Evolutionary conservation across 2,888 invertebrate genomes (phyloP), one percentile per base, ranked within the genome.

Genomic region (Phragmatobia fuliginosa): DNA sequence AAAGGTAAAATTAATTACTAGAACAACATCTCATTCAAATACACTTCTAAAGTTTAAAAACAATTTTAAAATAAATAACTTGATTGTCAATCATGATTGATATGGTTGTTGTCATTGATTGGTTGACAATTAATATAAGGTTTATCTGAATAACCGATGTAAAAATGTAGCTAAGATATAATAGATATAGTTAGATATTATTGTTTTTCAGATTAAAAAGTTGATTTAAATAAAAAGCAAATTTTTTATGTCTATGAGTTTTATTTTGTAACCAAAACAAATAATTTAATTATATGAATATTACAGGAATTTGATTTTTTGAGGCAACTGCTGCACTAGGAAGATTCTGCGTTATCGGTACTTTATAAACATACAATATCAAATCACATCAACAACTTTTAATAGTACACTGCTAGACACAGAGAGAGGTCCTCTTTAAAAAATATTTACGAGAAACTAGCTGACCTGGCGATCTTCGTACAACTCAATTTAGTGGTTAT

Each of bases 151-250:
- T 66, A 52, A 59, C 69, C 31, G 45, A 72, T 80, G 81, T 78
- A 76, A 81, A 75, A 76, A 72, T 68, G 72, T 73, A 83, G 76
- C 70, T 77, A 68, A 73, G 28, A 16, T 82, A 80, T 83, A 84
- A 83, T 82, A 70, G 79, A 77, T 70, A 74, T 78, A 82, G 77
- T 78, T 38, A 82, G 77, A 78, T 38, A 56, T 75, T 74, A 85
- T 88, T 88, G 89, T 89, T 91, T 90, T 85, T 84, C 79, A 87
- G 79, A 86, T 86, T 84, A 76, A 76, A n/a, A 88, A 76, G 82
- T 90, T 90, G 81, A 87, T 89, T 90, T 86, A 82, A 91, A 89
- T 89, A 90, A 91, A 88, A 84, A 75, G 85, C 76, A 76, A 82
- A n/a, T n/a, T 88, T 88, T 86, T 87, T 83, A 74, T 38, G 14